Evolutionary conservation across 2,888 invertebrate genomes (phyloP).

Genomic region (Heliconius ethilla): DNA sequence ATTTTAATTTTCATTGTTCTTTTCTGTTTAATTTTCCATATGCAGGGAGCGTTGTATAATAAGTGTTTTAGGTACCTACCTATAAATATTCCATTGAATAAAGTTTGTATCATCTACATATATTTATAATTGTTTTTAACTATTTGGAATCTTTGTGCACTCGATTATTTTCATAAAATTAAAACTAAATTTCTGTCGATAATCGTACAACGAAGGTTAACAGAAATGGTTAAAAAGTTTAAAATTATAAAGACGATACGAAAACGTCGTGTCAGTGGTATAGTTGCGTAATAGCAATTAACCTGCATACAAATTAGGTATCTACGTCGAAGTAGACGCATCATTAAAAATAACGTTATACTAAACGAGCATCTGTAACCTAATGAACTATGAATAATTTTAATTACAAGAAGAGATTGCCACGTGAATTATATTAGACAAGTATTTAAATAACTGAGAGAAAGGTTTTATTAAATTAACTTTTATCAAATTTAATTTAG

Average conservation of each 20-base stretch:
- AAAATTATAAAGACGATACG: background rate
- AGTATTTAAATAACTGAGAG: background rate
- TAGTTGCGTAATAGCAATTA: slow-evolving; percentile 6
- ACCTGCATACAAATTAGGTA: slow-evolving; percentile 18
- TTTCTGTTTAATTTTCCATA: background rate
- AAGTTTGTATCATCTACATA: no score
- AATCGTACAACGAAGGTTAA: background rate
- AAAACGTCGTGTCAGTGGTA: background rate
- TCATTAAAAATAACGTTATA: slow-evolving; percentile 5
- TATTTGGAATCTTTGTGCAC: no score
- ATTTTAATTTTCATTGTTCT: background rate
- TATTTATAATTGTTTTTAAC: no score
- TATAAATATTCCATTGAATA: background rate
- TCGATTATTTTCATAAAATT: background rate
- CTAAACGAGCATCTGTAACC: slow-evolving; percentile 12
- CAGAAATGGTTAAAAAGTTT: background rate
- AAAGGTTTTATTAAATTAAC: background rate
- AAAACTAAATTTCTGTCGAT: background rate
- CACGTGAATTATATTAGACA: background rate
- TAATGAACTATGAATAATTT: slow-evolving; percentile 12
- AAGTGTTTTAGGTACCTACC: background rate
- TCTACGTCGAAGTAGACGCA: background rate
- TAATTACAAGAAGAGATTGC: background rate
- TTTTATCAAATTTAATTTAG: background rate
- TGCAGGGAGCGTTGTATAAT: background rate